Evolutionary conservation across 1,140 invertebrate genomes (phyloP), one percentile per base, ranked within the genome.

Genomic region (Drosophila lacteicornis): DNA sequence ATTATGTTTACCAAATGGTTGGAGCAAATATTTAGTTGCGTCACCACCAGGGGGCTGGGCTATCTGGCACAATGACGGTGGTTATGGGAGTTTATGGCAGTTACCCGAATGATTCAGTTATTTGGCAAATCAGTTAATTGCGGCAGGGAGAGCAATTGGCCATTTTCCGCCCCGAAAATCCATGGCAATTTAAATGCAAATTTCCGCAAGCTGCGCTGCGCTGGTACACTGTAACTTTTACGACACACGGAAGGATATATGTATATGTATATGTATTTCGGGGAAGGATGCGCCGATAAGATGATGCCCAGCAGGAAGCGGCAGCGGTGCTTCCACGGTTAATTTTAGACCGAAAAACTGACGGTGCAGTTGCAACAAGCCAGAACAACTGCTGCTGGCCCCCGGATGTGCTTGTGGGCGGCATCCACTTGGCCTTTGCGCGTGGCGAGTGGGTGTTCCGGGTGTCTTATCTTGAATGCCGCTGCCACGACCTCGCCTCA

Each of bases 141-240:
- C 56, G 30, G 22, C 30, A 36, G 50, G 30, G 57, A 43, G 75
- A 53, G 27, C 40, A 43, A 75, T 53, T 63, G 71, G 33, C 51
- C 40, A 49, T 38, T 19, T 47, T 30, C 46, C 25, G 51, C 22
- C 38, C 74, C 36, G 19, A 77, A 77, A 51, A 69, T 61, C 42
- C 17, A 63, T 53, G 62, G 61, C 73, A 87, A 87, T 87, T 87
- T 87, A 87, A 80, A 87, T 87, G 83, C 80, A 88, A 87, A 87
- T 88, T 77, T 75, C 70, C 36, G 57, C 51, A 45, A 46, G 47
- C 43, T 47, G 61, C 36, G 17, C 30, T 36, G 33, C 12, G 12
- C 19, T 17, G 51, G 63, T 58, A 74, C 71, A 50, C 75, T 79
- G 79, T 50, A 58, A 68, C 38, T 78, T 87, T 87, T 75, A 80